These are phyloP conservation scores for Hipposideros larvatus DNA, from an alignment of 2,797 vertebrate genomes.

Conservation along the genomic window DNA sequence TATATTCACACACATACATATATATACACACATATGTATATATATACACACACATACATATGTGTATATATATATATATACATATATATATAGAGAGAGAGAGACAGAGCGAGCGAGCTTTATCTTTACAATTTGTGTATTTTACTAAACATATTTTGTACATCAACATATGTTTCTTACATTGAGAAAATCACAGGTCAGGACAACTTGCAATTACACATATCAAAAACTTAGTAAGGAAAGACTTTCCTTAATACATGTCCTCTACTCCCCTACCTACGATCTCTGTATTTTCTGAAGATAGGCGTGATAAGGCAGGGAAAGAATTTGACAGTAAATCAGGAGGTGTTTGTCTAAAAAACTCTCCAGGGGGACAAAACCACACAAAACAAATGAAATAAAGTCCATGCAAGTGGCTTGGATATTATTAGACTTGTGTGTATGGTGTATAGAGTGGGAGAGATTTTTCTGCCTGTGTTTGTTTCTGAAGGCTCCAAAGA, in stretches of 20 bases:
- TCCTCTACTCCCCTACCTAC: not conserved
- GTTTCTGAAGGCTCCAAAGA: not conserved
- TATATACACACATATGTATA: too few relatives aligned
- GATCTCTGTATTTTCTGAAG: not conserved
- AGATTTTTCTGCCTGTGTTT: not conserved
- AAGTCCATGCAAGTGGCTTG: not conserved
- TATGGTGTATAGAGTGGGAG: not conserved
- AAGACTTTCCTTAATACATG: not conserved
- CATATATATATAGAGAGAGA: too few relatives aligned
- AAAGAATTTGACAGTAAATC: slow-evolving; percentile 15
- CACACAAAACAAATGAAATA: slow-evolving; percentile 25
- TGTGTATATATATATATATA: too few relatives aligned
- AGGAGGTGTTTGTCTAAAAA: slow-evolving; percentile 16
- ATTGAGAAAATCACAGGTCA: not conserved
- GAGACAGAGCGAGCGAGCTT: too few relatives aligned
- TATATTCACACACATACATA: too few relatives aligned
- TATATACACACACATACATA: too few relatives aligned
- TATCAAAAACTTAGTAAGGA: not conserved
- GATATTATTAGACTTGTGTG: not conserved
- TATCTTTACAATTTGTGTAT: not conserved
- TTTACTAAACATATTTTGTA: not conserved
- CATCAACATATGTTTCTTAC: not conserved
- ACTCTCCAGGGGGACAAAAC: not conserved
- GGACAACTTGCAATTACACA: not conserved
- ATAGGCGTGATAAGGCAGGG: not conserved